Evolutionary conservation across 2,113 vertebrate species (phyloP).

Genomic region (Ondatra zibethicus): DNA sequence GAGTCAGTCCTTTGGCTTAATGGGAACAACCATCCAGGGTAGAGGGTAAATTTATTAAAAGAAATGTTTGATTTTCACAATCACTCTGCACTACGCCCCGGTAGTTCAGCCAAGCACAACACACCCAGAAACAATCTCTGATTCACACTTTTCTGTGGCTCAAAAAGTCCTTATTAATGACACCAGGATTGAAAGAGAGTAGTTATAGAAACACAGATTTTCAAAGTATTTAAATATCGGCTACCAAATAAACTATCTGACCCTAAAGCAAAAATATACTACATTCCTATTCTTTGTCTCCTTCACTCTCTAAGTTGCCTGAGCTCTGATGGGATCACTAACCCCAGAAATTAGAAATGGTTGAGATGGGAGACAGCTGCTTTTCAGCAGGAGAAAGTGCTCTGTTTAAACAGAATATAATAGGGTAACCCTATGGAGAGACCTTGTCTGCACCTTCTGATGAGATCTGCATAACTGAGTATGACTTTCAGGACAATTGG

Average conservation of each 20-base stretch:
- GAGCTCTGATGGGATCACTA: background rate
- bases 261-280: background rate
- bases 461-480: background rate
- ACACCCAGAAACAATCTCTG: background rate
- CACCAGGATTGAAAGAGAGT: background rate
- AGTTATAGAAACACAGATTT: conserved; percentile 31
- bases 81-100: background rate
- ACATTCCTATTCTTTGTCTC: background rate
- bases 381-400: background rate
- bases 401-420: conserved; percentile 17
- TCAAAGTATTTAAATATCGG: background rate
- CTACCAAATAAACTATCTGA: background rate
- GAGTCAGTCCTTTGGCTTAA: conserved; percentile 47
- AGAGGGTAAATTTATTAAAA: conserved; percentile 20
- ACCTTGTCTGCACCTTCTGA: conserved; percentile 16
- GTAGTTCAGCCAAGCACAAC: background rate
- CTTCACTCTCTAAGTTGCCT: background rate
- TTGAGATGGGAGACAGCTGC: background rate
- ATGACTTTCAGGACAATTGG: background rate
- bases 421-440: background rate
- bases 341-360: background rate
- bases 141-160: background rate
- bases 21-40: background rate
- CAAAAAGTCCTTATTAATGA: background rate
- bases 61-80: background rate